Evolutionary conservation across 2,113 vertebrate species (phyloP), one percentile per base, ranked within the genome.

Genomic region (Smithornis capensis): DNA sequence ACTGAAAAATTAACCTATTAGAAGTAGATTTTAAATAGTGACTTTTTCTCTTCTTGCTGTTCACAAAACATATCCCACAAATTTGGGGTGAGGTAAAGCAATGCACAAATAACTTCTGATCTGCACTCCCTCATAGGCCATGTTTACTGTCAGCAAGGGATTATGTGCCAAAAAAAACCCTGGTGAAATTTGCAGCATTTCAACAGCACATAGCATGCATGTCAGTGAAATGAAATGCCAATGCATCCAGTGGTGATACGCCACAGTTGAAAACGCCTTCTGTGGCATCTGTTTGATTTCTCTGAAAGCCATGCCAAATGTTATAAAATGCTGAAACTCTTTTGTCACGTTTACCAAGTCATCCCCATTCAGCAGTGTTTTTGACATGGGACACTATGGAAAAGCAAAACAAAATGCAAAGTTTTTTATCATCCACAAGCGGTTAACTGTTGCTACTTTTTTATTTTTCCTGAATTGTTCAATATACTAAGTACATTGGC

Each of bases 51-150:
- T 76, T 74, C n/a, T 64, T 86, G 59, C 33, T 37, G 25, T 78
- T 93, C 75, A 10, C 37, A 83, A 69, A 86, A 25, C 38, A 19
- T 74, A 92, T 29, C 64, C 77, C 83, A 28, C 35, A 86, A 80
- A 40, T 44, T 70, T 78, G 22, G 31, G 33, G 14, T 64, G 71
- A 92, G 55, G 55, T 64, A 81, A 87, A 95, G 25, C 31, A 59
- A 94, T 24, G 56, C 75, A 88, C 38, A 94, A 95, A 83, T 89
- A 95, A 84, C 73, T 94, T 82, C 63, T 69, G 73, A 70, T 37
- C 69, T 94, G 87, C 83, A 79, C 81, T 90, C n/a, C 79, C 19
- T 95, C 85, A 67, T 76, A 44, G 33, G 64, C 73, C 25, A 9
- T 80, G 38, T 79, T 90, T 86, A 92, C 27, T 87, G 71, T 94